A percentile compares a stretch with the other conserved stretches of the same genome.
phyloP scores from a whole-genome alignment of 2,888 invertebrate species.

The Drosophila paramelanica region DNA sequence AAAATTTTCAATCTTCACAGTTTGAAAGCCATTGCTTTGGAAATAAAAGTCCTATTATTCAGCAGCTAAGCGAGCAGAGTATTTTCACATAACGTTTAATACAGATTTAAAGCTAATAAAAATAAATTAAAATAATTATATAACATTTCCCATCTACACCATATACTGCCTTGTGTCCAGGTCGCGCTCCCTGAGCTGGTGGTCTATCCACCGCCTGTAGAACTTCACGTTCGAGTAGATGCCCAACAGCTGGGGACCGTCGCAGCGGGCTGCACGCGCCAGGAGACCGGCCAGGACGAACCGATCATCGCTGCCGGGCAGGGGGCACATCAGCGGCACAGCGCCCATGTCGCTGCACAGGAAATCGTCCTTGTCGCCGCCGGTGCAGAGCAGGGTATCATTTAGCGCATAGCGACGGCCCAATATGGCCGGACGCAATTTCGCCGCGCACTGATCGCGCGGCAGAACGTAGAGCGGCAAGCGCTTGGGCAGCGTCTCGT shows the following conservation, averaged over 20 bases:
- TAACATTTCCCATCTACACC: constrained; percentile 11
- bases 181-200: constrained; percentile 55
- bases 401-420: constrained; percentile 54
- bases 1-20: too few relatives aligned
- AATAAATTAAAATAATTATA: neutral
- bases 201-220: constrained; percentile 64
- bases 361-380: constrained; percentile 60
- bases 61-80: too few relatives aligned
- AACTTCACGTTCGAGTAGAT: constrained; percentile 57
- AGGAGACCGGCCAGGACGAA: constrained; percentile 59
- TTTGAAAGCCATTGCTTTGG: too few relatives aligned
- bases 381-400: constrained; percentile 59
- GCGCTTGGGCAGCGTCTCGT: constrained; percentile 49
- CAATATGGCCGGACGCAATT: constrained; percentile 53
- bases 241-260: constrained; percentile 58
- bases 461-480: constrained; percentile 58
- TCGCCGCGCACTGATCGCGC: constrained; percentile 57
- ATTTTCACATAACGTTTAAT: too few relatives aligned
- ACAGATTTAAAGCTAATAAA: neutral
- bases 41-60: too few relatives aligned
- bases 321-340: constrained; percentile 58
- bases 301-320: constrained; percentile 48
- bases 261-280: constrained; percentile 52
- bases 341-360: constrained; percentile 52
- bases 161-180: constrained; percentile 61